Evolutionary conservation across 2,888 invertebrate species (phyloP).

Genomic region (Epinotia ramella): DNA sequence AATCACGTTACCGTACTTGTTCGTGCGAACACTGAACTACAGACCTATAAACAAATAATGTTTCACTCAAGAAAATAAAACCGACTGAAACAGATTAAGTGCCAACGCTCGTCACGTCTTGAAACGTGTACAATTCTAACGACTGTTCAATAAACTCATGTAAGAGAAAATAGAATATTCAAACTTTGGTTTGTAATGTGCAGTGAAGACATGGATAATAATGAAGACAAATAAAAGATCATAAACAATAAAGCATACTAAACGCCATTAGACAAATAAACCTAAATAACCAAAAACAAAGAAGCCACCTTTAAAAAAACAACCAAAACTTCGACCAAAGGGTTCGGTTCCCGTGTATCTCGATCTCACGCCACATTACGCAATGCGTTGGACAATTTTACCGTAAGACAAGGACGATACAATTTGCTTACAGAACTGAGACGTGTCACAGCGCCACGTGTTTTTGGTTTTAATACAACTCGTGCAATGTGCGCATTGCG

Average conservation of each 20-base stretch:
- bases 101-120: neutral
- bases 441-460: conserved; percentile 40
- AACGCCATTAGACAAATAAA: neutral
- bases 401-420: conserved; percentile 37
- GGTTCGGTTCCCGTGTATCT: conserved; percentile 56
- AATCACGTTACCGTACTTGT: neutral
- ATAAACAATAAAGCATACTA: no score
- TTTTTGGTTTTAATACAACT: conserved; percentile 22
- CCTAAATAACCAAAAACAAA: neutral
- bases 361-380: conserved; percentile 59
- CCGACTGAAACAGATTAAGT: conserved; percentile 3
- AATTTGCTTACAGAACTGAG: conserved; percentile 56
- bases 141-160: neutral
- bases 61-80: neutral
- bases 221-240: no score
- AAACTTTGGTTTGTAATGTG: neutral
- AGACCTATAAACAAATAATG: conserved; percentile 4
- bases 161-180: conserved; percentile 1
- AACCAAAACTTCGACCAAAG: neutral
- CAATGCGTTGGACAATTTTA: conserved; percentile 58
- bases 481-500: conserved; percentile 14
- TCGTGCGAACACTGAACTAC: neutral
- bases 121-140: neutral
- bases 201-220: no score
- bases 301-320: neutral